A percentile compares a stretch with the other conserved stretches of the same genome.
These are phyloP conservation scores for Drosophila obscura DNA, from an alignment of 1,140 invertebrate genomes.

Conservation along the genomic window DNA sequence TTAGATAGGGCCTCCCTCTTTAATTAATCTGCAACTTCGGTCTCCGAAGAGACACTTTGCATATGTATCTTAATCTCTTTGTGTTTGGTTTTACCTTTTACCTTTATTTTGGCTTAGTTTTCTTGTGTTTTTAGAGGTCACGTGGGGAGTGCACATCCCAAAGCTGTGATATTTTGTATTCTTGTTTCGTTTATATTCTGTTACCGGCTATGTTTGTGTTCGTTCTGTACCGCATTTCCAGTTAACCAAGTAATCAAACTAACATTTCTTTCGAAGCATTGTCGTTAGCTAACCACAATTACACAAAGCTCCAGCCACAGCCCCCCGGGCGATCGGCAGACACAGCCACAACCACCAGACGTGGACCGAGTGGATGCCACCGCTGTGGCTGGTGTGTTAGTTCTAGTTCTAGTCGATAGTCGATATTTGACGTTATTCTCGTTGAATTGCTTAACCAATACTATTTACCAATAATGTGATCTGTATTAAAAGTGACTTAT, in stretches of 20 bases:
- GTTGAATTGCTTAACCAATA: constrained; percentile 39
- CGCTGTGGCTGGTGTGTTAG: too few species aligned
- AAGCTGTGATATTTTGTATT: too few species aligned
- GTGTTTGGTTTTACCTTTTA: background rate
- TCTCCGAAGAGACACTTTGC: too few species aligned
- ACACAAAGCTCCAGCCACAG: constrained; percentile 35
- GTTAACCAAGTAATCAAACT: constrained; percentile 41
- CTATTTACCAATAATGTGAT: constrained; percentile 33
- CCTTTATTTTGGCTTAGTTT: constrained; percentile 7
- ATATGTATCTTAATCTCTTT: too few species aligned
- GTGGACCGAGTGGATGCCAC: too few species aligned
- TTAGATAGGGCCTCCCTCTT: too few species aligned
- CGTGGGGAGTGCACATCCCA: too few species aligned
- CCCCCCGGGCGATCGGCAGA: constrained; percentile 14
- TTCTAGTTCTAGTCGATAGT: background rate
- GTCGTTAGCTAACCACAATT: constrained; percentile 37
- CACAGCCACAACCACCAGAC: constrained; percentile 8
- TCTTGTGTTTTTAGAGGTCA: background rate
- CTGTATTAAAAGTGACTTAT: constrained; percentile 76
- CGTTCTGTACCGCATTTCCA: constrained; percentile 1
- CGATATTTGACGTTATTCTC: constrained; percentile 18
- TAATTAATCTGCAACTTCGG: too few species aligned
- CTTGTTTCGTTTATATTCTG: constrained; percentile 10
- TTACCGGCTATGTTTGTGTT: constrained; percentile 7
- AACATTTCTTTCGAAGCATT: constrained; percentile 44